Conservation (phyloP, 1,140 invertebrate species). For the Homarus americanus region DNA sequence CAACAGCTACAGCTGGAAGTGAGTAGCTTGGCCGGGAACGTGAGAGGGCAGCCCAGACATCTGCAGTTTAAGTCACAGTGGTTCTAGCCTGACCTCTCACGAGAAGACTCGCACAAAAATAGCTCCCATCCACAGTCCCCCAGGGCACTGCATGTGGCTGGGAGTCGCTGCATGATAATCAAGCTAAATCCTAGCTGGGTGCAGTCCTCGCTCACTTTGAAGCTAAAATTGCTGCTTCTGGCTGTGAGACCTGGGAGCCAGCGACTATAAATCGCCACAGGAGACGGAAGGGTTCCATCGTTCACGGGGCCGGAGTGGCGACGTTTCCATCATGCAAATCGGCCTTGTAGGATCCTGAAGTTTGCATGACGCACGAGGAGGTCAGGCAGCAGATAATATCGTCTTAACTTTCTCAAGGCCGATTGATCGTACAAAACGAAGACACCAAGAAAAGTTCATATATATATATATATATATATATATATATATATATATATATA, state of each 20-base stretch:
- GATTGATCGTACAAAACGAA: background rate
- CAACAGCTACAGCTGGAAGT: too few relatives aligned
- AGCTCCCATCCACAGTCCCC: background rate
- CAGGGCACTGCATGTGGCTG: constrained; percentile 2
- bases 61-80: background rate
- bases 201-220: constrained; percentile 1
- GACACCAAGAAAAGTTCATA: background rate
- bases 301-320: constrained; percentile 21
- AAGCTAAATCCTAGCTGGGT: constrained; percentile 5
- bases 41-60: too few relatives aligned
- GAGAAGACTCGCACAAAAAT: background rate
- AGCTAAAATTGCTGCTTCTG: background rate
- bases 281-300: constrained; percentile 26
- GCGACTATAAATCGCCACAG: constrained; percentile 10
- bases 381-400: constrained; percentile 19
- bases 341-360: constrained; percentile 25
- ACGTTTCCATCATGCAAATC: constrained; percentile 62
- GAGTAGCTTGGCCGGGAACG: too few relatives aligned
- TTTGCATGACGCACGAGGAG: constrained; percentile 48
- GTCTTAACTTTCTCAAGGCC: background rate
- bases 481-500: constrained; percentile 56
- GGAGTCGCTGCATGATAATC: constrained; percentile 30
- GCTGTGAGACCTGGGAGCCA: background rate
- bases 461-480: constrained; percentile 21
- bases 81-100: background rate